Evolutionary conservation across 2,113 vertebrate genomes (phyloP), one percentile per base, ranked within the genome.

Genomic region (Mus pahari): DNA sequence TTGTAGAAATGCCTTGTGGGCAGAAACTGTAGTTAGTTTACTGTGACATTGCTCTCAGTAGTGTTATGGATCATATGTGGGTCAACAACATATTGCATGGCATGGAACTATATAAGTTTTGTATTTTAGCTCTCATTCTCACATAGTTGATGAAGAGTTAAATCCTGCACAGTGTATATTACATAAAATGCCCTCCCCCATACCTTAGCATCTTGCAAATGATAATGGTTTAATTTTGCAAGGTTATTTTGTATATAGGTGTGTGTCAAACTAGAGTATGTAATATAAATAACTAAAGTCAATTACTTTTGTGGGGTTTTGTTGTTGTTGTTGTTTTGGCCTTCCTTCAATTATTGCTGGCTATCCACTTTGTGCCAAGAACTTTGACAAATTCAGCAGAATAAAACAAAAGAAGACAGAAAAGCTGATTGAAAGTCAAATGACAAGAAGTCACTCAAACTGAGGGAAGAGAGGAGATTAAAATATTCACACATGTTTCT

Each of bases 11-110:
- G 28, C 11, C 74, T 36, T 89, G 24, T 20, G 62, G 31, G 45
- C 58, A 62, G 94, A 26, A 71, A 74, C 62, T 26, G 75, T 68
- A 60, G 55, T 62, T 28, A 88, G 24, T 82, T 90, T 90, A 94
- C 5, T 74, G 48, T 3, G 12, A 45, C 31, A 9, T 20, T 92
- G 28, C 0, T 92, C 66, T 86, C 10, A 82, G 50, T 90, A 53
- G 5, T 92, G 12, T 60, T 39, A 78, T 84, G 62, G 92, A 73
- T 26, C 33, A 66, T 89, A 50, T 48, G 88, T 50, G 36, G 11
- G 86, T 89, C 45, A 90, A 64, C 0, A 71, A n/a, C 75, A 74
- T 39, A 73, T 87, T 39, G 66, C 95, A 81, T 89, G 0, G 0
- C 53, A 94, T 91, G 58, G 84, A 93, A 83, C 64, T 28, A 6